Percentiles rank a stretch among this genome's conserved stretches.
Conservation (phyloP, 1,140 invertebrate genomes). For the Dendroctonus valens region DNA sequence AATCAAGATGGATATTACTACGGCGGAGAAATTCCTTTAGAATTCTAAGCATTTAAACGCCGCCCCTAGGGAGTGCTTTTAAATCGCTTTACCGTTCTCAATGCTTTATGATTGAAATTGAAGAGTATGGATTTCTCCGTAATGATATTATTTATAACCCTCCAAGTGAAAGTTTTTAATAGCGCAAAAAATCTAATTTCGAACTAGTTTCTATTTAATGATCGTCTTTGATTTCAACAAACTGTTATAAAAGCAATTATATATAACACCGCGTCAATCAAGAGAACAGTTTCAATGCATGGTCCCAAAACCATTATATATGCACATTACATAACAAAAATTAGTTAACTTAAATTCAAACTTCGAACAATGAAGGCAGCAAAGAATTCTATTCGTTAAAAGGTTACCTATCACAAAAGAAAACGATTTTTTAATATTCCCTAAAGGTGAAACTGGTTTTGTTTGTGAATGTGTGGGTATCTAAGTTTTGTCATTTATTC, state of each 20-base stretch:
- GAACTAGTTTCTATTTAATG: no score
- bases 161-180: background rate
- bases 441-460: conserved; percentile 13
- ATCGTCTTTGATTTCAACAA: no score
- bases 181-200: no score
- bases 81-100: no score
- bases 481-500: conserved; percentile 16
- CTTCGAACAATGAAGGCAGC: conserved; percentile 5
- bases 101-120: background rate
- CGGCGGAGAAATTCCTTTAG: no score
- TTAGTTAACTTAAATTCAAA: conserved; percentile 9
- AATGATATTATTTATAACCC: background rate
- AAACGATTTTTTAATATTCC: conserved; percentile 16
- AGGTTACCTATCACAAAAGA: conserved; percentile 25
- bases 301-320: no score
- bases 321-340: conserved; percentile 5
- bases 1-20: no score
- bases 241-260: no score
- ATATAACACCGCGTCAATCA: no score
- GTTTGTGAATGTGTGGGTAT: conserved; percentile 15
- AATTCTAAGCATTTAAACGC: no score
- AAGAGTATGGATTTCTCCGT: background rate
- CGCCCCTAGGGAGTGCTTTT: no score
- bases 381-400: conserved; percentile 8
- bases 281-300: no score